Base-by-base conservation (phyloP, 2,888 invertebrate genomes). In the Microplitis manilae region DNA sequence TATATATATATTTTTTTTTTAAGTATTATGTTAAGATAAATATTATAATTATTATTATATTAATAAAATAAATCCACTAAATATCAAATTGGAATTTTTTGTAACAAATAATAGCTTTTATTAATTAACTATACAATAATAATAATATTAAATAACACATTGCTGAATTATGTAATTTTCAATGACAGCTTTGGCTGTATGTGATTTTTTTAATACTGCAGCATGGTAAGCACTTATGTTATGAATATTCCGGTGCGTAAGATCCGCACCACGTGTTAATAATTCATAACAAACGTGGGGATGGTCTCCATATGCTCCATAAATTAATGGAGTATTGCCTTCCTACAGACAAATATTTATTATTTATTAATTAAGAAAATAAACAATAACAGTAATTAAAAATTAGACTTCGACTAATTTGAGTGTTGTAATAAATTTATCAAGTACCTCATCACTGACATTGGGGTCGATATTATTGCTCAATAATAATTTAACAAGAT, bases 301-400 rank as follows among this genome's bases (percentile, higher is more conserved):
- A 91, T 97, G 96, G 90, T 97, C 96, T 8, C 96, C 96, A 84
- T 94, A 94, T 5, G 96, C 96, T 71, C 97, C 96, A 91, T 96
- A 97, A 94, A 98, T 97, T 73, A 98, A 90, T 0, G 97, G 95
- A 65, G 97, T 96, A 87, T 96, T 97, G 73, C 96, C 96, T 86
- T 95, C 93, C 95, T 96, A 87, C 68, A 91, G 91, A 72, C 65
- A 73, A 69, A 77, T 69, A 64, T 70, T 59, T 73, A 30, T 38
- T 67, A 41, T 60, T 64, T 59, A 73, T 59, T 17, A 68, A 59
- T 74, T 9, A 39, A 73, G 41, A 20, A 39, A 50, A 39, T 2
- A 15, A 76, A 61, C 64, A 75, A 39, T 65, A 38, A 60, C 69
- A 61, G 73, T 64, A 8, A 67, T 15, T 74, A 30, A 30, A 41